Percentiles rank a stretch among this genome's conserved stretches.
Conservation (phyloP, 2,113 vertebrate genomes). For the Ploceus nigricollis region DNA sequence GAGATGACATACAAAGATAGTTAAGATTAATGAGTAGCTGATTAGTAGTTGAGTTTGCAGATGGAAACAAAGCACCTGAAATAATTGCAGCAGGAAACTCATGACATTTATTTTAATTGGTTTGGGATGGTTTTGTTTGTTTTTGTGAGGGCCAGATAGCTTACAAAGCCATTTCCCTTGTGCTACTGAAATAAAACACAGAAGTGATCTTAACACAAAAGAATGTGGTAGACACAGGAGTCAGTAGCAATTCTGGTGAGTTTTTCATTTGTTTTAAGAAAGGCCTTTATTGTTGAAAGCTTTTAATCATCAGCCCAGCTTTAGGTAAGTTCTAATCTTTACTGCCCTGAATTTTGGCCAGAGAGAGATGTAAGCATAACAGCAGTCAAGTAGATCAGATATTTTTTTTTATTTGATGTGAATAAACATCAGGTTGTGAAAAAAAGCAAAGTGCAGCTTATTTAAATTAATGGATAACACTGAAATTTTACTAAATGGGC, state of each 20-base stretch:
- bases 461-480: not conserved
- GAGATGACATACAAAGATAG: conserved; percentile 29
- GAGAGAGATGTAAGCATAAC: not conserved
- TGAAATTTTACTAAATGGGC: not conserved
- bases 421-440: not conserved
- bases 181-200: not conserved
- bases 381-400: not conserved
- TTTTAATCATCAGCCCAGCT: not conserved
- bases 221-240: not conserved
- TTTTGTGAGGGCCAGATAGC: not conserved
- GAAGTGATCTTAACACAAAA: not conserved
- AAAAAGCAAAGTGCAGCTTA: not conserved
- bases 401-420: not conserved
- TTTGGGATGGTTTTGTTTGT: not conserved
- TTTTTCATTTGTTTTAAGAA: not conserved
- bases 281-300: not conserved
- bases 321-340: not conserved
- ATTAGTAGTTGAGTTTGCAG: not conserved
- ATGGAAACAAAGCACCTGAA: conserved; percentile 52
- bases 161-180: not conserved
- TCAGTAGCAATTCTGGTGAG: not conserved
- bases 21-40: conserved; percentile 56
- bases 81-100: conserved; percentile 37
- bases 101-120: conserved; percentile 18
- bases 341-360: not conserved